Evolutionary conservation across 2,888 invertebrate genomes (phyloP).

Genomic region (Oithona nana): DNA sequence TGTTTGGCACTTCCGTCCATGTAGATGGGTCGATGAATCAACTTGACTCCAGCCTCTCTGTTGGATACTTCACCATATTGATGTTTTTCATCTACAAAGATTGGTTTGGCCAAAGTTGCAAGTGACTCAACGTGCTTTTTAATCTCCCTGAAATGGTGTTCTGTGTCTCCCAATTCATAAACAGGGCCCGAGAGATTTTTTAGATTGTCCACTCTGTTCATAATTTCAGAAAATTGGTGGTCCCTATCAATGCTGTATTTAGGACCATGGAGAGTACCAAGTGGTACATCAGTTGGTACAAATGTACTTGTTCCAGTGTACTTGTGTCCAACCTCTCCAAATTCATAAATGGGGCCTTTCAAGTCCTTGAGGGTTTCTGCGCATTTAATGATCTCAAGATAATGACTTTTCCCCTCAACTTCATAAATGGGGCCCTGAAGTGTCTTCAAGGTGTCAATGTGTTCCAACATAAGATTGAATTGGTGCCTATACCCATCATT

Average conservation of each 20-base stretch:
- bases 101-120: background rate
- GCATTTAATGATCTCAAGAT: background rate
- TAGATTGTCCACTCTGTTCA: background rate
- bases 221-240: constrained; percentile 1
- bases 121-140: constrained; percentile 8
- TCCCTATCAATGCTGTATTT: background rate
- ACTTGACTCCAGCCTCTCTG: background rate
- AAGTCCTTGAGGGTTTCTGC: constrained; percentile 1
- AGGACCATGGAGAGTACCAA: background rate
- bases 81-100: constrained; percentile 3
- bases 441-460: constrained; percentile 13
- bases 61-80: background rate
- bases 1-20: background rate
- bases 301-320: background rate
- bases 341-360: constrained; percentile 12
- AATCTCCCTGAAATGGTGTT: constrained; percentile 11
- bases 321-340: constrained; percentile 7
- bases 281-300: background rate
- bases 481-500: constrained; percentile 1
- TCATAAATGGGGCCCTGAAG: constrained; percentile 16
- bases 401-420: constrained; percentile 2
- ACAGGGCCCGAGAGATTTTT: constrained; percentile 11
- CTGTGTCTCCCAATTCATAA: constrained; percentile 5
- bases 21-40: constrained; percentile 4
- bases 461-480: constrained; percentile 4